Evolutionary conservation across 2,797 vertebrate genomes (phyloP), one percentile per base, ranked within the genome.

Genomic region (Triplophysa yarkandensis): DNA sequence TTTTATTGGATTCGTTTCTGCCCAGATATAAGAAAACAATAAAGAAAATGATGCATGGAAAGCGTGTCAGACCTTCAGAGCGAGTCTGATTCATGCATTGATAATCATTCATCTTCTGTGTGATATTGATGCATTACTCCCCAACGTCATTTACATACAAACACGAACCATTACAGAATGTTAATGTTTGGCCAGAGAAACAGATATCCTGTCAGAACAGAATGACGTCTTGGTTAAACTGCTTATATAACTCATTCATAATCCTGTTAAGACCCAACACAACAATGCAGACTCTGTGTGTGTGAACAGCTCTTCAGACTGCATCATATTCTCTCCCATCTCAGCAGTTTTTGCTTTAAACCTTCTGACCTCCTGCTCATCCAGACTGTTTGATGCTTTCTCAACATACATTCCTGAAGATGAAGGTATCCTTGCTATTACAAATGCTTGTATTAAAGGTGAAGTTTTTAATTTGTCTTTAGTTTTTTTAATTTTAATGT

Each of bases 51-150:
- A 43, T 27, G 69, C 70, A 44, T 65, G 46, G 14, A 54, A 73
- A 43, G 28, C 57, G 34, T 71, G 28, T 71, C 46, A 50, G 60
- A 27, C 27, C 54, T 73, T 36, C 10, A 21, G 46, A 65, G 48
- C 9, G 48, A 36, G 39, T 27, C 50, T 7, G 1, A 30, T 43
- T 64, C 71, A 41, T 64, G 71, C 46, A 17, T 55, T 28, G 27
- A 21, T 73, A 65, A 44, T 73, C 4, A 6, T 69, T 69, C 52
- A 69, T 43, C 55, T 57, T 27, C 48, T 54, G 34, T 41, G 50
- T 72, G 32, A 63, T 41, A 19, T 41, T 63, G 70, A 73, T 43
- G 70, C 32, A 27, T 62, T 39, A n/a, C 19, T 10, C 39, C 25
- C 71, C 30, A 25, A n/a, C 28, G 34, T 7, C 13, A 63, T 55